Base-by-base conservation (phyloP, 2,797 vertebrate genomes). In the Neopelma chrysocephalum region DNA sequence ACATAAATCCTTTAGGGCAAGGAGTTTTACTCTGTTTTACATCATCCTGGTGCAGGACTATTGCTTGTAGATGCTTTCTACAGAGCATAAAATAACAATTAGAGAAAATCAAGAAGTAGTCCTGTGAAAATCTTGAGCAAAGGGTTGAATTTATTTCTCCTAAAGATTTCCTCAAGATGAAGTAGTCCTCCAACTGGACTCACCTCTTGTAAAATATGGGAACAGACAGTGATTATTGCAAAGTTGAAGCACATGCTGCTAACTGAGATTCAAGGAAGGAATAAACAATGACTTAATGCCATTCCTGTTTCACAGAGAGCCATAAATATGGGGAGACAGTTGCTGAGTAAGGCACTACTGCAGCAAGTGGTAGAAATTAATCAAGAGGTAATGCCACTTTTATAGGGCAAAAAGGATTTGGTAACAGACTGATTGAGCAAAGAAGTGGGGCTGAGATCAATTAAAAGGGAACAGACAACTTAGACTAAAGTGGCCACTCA, bases 271-370 rank as follows among this genome's bases (percentile, higher is more conserved):
- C 60, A 92, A 60, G 84, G 81, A 70, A 87, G 42, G 82, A 78
- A 83, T 88, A 94, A 96, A 97, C 94, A 96, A 75, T 71, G 71
- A 80, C 81, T 92, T 93, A 56, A 92, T 53, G 54, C 45, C 57
- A 60, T n/a, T 87, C 75, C 71, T 71, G 25, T 70, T 92, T 87
- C 84, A 71, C 34, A 61, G 75, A 34, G 48, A 94, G 64, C 17
- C 72, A 71, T 93, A 86, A 87, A 90, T 76, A 82, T 3, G 8
- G 18, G 40, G 21, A 36, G 43, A 23, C 42, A 90, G 31, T 58
- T 90, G 87, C 90, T 85, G 92, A 95, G 73, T n/a, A 56, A 78
- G 81, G 73, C 64, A 70, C 32, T 90, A 80, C 79, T 43, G 61
- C 60, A 86, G 84, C 72, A 72, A 82, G 29, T 29, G n/a, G 54